Percentiles rank a stretch among this genome's conserved stretches.
phyloP scores from a whole-genome alignment of 2,113 vertebrate genomes.

The Ramphastos sulfuratus region DNA sequence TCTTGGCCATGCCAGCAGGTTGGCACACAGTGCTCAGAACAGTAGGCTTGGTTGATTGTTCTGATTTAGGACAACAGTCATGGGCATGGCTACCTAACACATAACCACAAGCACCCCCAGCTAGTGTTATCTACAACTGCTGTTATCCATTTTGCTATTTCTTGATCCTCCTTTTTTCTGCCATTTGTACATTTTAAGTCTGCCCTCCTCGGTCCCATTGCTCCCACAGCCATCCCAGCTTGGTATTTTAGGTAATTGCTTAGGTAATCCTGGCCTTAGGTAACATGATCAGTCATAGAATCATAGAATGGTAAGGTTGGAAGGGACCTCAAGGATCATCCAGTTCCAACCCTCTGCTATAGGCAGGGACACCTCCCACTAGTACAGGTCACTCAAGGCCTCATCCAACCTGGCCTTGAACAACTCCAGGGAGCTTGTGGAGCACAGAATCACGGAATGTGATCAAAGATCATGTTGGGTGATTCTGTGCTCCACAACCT shows the following conservation, averaged over 20 bases:
- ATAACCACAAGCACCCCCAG: not conserved
- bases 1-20: fast-evolving
- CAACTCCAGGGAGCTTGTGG: too few species aligned
- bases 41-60: not conserved
- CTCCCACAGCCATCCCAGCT: not conserved
- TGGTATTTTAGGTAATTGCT: not conserved
- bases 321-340: too few species aligned
- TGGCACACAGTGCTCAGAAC: not conserved
- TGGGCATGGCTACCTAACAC: not conserved
- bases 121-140: not conserved
- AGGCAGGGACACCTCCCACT: too few species aligned
- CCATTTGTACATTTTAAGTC: not conserved
- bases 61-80: not conserved
- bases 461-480: too few species aligned
- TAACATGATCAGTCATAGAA: not conserved
- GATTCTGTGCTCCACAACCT: too few species aligned
- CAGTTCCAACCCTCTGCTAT: too few species aligned
- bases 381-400: too few species aligned
- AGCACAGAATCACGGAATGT: too few species aligned
- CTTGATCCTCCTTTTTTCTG: not conserved
- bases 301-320: too few species aligned
- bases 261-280: not conserved
- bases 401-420: too few species aligned
- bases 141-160: not conserved
- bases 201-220: not conserved